Conservation (phyloP, 92 coral and sea anemone species). For the Virgularia gustaviana region DNA sequence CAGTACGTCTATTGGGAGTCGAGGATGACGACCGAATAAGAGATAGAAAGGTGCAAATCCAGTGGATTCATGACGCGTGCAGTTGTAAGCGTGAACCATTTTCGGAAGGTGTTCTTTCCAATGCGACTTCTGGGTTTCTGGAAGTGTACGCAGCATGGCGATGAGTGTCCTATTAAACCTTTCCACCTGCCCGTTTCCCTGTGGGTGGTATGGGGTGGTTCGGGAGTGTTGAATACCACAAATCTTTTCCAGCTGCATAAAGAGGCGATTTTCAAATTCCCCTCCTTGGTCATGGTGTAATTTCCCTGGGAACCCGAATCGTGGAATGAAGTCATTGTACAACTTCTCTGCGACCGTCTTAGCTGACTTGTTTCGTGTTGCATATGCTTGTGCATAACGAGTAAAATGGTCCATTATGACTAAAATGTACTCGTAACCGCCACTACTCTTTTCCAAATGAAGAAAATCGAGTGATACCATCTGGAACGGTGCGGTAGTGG, state of each 20-base stretch:
- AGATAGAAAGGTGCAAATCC: slow-evolving; percentile 47
- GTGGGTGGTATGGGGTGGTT: slow-evolving; percentile 45
- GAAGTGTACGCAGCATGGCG: slow-evolving; percentile 43
- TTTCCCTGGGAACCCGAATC: slow-evolving; percentile 52
- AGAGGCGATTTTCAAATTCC: slow-evolving; percentile 45
- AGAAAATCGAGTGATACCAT: slow-evolving; percentile 35
- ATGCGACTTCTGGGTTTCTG: slow-evolving; percentile 38
- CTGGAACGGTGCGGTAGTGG: slow-evolving; percentile 37
- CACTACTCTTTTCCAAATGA: slow-evolving; percentile 34
- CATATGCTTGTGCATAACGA: slow-evolving; percentile 41
- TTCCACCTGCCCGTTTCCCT: slow-evolving; percentile 43
- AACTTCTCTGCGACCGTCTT: slow-evolving; percentile 45
- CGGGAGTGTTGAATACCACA: slow-evolving; percentile 47
- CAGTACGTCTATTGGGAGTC: slow-evolving; percentile 32
- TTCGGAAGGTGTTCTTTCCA: slow-evolving; percentile 45
- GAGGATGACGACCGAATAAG: slow-evolving; percentile 50
- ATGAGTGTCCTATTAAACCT: slow-evolving; percentile 40
- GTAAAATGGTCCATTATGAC: slow-evolving; percentile 45
- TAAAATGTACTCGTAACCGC: slow-evolving; percentile 45
- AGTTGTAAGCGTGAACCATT: slow-evolving; percentile 48
- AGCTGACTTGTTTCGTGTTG: slow-evolving; percentile 43
- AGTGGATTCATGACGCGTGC: slow-evolving; percentile 49
- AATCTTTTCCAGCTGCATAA: slow-evolving; percentile 41
- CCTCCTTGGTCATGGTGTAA: slow-evolving; percentile 50
- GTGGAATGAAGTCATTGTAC: slow-evolving; percentile 44